These are phyloP conservation scores for human DNA, from an alignment of 2,113 vertebrate genomes.

Conservation along the genomic window GRCh38 chr18:118501-119000, in stretches of 20 bases:
- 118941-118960: background rate
- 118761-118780: constrained; percentile 9
- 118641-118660: constrained; percentile 5
- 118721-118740: background rate
- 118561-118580: constrained; percentile 29
- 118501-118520: constrained; percentile 89
- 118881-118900: too few species aligned
- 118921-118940: constrained; percentile 22
- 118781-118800: background rate
- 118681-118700: constrained; percentile 10
- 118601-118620: constrained; percentile 17
- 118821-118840: constrained; percentile 7
- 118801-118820: constrained; percentile 36
- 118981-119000: too few species aligned
- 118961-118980: too few species aligned
- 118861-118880: constrained; percentile 25
- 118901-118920: too few species aligned
- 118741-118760: background rate
- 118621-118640: constrained; percentile 34
- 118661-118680: constrained; percentile 15
- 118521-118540: constrained; percentile 4
- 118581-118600: constrained; percentile 4
- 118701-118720: background rate
- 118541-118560: constrained; percentile 7
- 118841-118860: background rate